Evolutionary conservation across 2,888 invertebrate genomes (phyloP).

Genomic region (Apotomis betuletana): DNA sequence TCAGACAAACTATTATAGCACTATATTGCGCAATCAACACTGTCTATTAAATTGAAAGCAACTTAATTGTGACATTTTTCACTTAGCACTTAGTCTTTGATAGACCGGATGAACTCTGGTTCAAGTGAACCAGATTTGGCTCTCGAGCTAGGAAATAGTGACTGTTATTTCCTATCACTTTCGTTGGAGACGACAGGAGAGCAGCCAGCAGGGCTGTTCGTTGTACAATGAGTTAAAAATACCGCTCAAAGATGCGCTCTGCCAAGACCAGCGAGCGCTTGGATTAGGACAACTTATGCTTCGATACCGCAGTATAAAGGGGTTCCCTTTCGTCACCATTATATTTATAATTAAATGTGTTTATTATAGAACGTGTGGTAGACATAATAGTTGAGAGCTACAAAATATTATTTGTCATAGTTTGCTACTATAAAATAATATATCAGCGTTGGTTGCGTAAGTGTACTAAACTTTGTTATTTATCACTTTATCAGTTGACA

Average conservation of each 20-base stretch:
- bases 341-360: constrained; percentile 45
- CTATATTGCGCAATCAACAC: constrained; percentile 71
- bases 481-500: background rate
- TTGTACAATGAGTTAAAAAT: constrained; percentile 83
- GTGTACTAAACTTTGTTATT: too few relatives aligned
- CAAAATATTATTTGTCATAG: constrained; percentile 23
- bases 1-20: constrained; percentile 54
- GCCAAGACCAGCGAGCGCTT: constrained; percentile 74
- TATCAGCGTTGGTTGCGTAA: constrained; percentile 4
- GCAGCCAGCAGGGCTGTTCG: constrained; percentile 74
- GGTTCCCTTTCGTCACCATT: constrained; percentile 53
- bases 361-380: constrained; percentile 20
- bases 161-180: constrained; percentile 68
- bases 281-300: constrained; percentile 76
- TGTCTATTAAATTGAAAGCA: constrained; percentile 42
- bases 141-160: constrained; percentile 54
- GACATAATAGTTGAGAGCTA: constrained; percentile 22
- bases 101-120: constrained; percentile 47
- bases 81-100: constrained; percentile 50
- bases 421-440: background rate
- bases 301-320: constrained; percentile 67
- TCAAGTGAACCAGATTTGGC: constrained; percentile 47
- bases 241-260: constrained; percentile 81
- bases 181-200: constrained; percentile 75
- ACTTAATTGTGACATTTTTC: constrained; percentile 40